A percentile compares a stretch with the other conserved stretches of the same genome.
These are phyloP conservation scores for Bagarius yarrelli DNA, from an alignment of 2,113 vertebrate species.

Conservation along the genomic window DNA sequence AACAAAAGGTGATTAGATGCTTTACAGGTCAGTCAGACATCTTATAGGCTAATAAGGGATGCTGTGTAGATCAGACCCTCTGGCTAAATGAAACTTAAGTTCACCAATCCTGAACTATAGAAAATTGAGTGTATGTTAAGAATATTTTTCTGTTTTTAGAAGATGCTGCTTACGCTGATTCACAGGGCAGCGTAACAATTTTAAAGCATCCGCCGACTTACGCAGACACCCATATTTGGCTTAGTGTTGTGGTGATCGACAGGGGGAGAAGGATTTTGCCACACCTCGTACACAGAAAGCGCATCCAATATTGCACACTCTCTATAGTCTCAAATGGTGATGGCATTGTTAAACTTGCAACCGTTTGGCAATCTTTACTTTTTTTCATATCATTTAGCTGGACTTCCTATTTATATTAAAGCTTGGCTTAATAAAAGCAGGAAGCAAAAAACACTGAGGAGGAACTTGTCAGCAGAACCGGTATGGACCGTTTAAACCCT, in stretches of 20 bases:
- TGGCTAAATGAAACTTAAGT: too few species aligned
- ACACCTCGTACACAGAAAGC: not conserved
- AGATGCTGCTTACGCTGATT: too few species aligned
- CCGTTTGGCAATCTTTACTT: not conserved
- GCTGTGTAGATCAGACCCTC: too few species aligned
- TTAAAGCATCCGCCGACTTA: not conserved
- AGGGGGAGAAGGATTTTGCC: not conserved
- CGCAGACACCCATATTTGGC: not conserved
- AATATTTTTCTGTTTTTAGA: too few species aligned
- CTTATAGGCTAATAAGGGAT: too few species aligned
- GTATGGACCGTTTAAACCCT: not conserved
- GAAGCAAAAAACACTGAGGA: not conserved
- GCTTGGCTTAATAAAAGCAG: too few species aligned
- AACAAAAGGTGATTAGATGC: too few species aligned
- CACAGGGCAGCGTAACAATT: not conserved
- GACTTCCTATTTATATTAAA: not conserved
- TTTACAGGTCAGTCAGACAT: too few species aligned
- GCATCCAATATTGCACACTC: not conserved
- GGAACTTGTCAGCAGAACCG: not conserved
- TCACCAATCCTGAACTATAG: too few species aligned
- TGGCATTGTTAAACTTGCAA: not conserved
- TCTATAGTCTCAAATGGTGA: not conserved
- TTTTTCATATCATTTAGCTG: not conserved
- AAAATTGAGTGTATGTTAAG: too few species aligned
- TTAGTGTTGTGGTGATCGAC: not conserved